Evolutionary conservation across 2,113 vertebrate species (phyloP).

Genomic region (Meriones unguiculatus): DNA sequence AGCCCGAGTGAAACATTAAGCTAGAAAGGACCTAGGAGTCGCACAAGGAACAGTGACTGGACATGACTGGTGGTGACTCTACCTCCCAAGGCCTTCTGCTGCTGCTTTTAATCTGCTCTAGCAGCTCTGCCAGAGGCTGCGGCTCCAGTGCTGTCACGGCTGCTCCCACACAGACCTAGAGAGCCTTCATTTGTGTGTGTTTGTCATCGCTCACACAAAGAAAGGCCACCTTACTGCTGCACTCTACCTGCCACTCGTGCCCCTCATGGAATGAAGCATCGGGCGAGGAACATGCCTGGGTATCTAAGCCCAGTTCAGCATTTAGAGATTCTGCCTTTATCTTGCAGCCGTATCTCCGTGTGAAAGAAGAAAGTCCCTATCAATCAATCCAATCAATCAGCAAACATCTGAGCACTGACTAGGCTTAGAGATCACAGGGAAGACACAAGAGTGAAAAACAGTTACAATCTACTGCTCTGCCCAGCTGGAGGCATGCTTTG

Average conservation of each 20-base stretch:
- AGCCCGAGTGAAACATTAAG: background rate
- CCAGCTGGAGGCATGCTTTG: background rate
- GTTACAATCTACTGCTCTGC: background rate
- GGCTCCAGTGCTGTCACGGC: background rate
- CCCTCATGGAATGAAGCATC: background rate
- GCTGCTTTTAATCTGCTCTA: background rate
- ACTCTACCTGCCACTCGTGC: conserved; percentile 1
- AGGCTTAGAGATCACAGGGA: conserved; percentile 44
- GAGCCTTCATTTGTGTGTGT: conserved; percentile 50
- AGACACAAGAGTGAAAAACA: background rate
- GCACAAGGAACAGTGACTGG: background rate
- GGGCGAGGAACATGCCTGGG: background rate
- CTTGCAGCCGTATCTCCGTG: background rate
- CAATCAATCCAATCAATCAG: conserved; percentile 69
- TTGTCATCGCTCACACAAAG: background rate
- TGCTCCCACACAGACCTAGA: background rate
- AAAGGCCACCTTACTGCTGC: background rate
- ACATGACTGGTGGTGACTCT: background rate
- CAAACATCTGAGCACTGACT: conserved; percentile 59
- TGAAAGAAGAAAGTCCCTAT: conserved; percentile 42
- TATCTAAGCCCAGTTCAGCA: conserved; percentile 16
- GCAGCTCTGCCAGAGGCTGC: background rate
- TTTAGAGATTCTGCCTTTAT: conserved; percentile 45
- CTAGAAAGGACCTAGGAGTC: background rate
- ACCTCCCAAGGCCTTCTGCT: background rate